Evolutionary conservation across 2,113 vertebrate genomes (phyloP).

Genomic region (Eptesicus fuscus): DNA sequence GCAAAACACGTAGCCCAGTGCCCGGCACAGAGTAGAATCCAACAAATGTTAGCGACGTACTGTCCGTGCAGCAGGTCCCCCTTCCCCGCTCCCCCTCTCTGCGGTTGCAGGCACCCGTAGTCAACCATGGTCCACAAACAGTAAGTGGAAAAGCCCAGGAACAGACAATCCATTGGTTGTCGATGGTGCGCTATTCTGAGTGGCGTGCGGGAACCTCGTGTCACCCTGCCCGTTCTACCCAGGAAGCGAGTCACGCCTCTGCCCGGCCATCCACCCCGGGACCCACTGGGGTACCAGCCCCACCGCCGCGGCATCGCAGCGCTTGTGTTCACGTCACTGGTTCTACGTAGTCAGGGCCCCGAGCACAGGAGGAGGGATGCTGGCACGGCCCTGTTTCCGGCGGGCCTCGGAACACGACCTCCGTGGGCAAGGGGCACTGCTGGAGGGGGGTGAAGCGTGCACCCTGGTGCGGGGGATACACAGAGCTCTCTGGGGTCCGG

Average conservation of each 20-base stretch:
- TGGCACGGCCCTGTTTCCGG: background rate
- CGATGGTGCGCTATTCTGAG: background rate
- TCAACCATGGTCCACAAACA: background rate
- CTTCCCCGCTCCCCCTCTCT: background rate
- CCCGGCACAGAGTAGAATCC: background rate
- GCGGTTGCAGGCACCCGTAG: background rate
- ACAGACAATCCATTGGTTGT: background rate
- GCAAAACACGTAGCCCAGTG: background rate
- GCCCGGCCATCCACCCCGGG: background rate
- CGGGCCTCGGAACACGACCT: background rate
- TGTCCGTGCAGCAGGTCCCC: background rate
- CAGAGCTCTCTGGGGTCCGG: background rate
- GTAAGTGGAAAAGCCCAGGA: background rate
- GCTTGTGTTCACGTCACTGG: background rate
- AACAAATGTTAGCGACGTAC: background rate
- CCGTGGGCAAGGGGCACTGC: no score
- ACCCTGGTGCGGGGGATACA: background rate
- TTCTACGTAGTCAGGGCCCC: background rate
- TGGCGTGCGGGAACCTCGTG: no score
- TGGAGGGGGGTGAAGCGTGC: background rate
- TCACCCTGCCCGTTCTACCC: background rate
- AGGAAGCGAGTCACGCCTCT: background rate
- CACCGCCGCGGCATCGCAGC: background rate
- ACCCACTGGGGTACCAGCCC: background rate
- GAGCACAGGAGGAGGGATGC: no score